These are phyloP conservation scores for Eulithis testata DNA, from an alignment of 2,888 invertebrate species.

Conservation along the genomic window DNA sequence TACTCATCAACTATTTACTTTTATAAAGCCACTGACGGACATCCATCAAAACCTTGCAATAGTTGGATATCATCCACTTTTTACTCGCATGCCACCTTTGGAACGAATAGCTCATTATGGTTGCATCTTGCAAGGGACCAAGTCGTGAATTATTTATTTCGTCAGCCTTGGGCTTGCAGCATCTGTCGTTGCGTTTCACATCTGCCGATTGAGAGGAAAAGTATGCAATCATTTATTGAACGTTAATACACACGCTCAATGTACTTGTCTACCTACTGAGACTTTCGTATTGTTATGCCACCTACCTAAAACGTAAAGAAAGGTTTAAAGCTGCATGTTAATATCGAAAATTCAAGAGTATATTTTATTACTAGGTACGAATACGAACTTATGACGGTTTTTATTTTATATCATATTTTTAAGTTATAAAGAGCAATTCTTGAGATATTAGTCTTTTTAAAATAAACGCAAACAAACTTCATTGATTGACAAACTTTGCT, in stretches of 20 bases:
- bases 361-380: no score
- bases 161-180: conserved; percentile 48
- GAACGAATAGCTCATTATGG: conserved; percentile 39
- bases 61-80: conserved; percentile 42
- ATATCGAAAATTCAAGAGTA: no score
- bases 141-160: conserved; percentile 41
- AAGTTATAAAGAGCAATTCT: no score
- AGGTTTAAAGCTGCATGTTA: conserved; percentile 2
- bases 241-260: conserved; percentile 32
- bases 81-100: conserved; percentile 67
- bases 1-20: no score
- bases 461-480: not conserved
- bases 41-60: conserved; percentile 11
- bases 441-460: conserved; percentile 1
- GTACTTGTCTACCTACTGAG: conserved; percentile 6
- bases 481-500: conserved; percentile 24
- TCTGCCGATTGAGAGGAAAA: conserved; percentile 51
- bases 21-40: not conserved
- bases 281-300: not conserved
- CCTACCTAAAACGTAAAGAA: not conserved
- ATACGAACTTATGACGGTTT: not conserved
- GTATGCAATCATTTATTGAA: conserved; percentile 37
- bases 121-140: conserved; percentile 22
- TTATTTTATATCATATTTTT: no score
- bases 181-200: conserved; percentile 54